Evolutionary conservation across 1,140 invertebrate species (phyloP), one percentile per base, ranked within the genome.

Genomic region (Drosophila kohkoa): DNA sequence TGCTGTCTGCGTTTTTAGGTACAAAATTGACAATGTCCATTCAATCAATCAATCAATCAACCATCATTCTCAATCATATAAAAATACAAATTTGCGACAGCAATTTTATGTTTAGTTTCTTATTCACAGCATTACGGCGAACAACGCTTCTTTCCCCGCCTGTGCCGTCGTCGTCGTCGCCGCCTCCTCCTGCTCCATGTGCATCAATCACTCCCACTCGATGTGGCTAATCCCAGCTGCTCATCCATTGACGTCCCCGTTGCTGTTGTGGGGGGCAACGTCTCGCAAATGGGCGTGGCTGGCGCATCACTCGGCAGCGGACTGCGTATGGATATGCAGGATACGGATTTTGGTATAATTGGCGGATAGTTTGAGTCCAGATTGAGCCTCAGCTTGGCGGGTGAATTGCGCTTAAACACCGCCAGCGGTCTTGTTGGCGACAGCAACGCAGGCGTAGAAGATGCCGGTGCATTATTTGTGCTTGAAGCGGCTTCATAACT

Each of bases 371-470:
- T 91, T 15, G 90, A 77, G 51, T 87, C 82, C 13, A 92, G 69
- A 79, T 92, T 88, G 72, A 92, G 82, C 66, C 90, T 70, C 35
- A 92, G 74, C 68, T 92, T 92, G 52, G 83, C 90, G 20, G 90
- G 90, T 59, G 90, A 92, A 52, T 89, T 91, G 43, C 90, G 90
- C 75, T 91, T 91, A 45, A 90, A 91, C 5, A 79, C 38, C 16
- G 63, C 75, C 79, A 88, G 38, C 41, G 77, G 90, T 1, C 83
- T 67, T 5, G 78, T 85, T n/a, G 90, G 77, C n/a, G 79, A 80
- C 67, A 78, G 51, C 48, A 77, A 60, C 28, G 55, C 35, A 20
- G 77, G 35, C 1, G 28, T 10, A 7, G 35, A 7, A 38, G 57
- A 0, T 41, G 57, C 32, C 13, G 57, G 11, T 0, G 41, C 25